Percentiles rank a stretch among this genome's conserved stretches.
Conservation (phyloP, 2,888 invertebrate species). For the Mesochorus sp. region DNA sequence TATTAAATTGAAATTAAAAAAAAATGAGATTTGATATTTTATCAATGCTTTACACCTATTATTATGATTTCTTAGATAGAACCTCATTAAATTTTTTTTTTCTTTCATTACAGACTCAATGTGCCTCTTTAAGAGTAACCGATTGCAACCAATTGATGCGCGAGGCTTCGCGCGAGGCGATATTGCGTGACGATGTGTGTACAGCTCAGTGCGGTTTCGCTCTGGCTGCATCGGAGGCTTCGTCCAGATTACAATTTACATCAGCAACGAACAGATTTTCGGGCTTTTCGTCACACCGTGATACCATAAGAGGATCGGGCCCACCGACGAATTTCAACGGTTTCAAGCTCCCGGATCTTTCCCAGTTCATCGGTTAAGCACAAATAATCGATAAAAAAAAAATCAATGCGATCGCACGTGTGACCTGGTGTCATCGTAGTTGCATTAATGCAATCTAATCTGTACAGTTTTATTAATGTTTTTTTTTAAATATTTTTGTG, state of each 20-base stretch:
- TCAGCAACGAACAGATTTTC: slow-evolving; percentile 70
- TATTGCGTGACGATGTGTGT: slow-evolving; percentile 93
- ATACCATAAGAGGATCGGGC: slow-evolving; percentile 69
- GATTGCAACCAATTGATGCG: slow-evolving; percentile 92
- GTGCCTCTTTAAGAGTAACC: slow-evolving; percentile 93
- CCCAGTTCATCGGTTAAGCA: slow-evolving; percentile 86
- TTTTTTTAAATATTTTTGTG: not conserved
- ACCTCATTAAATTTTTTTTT: not conserved
- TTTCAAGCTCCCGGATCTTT: slow-evolving; percentile 91
- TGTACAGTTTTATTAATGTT: slow-evolving; percentile 54
- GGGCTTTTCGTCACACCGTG: slow-evolving; percentile 70
- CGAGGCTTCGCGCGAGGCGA: slow-evolving; percentile 92
- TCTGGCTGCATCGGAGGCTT: slow-evolving; percentile 80
- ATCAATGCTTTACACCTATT: too few species aligned
- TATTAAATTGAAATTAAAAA: too few species aligned
- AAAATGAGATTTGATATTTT: too few species aligned
- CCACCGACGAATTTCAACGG: slow-evolving; percentile 82
- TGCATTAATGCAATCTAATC: too few species aligned
- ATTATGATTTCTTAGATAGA: too few species aligned
- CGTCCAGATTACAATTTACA: slow-evolving; percentile 73
- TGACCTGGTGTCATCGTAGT: too few species aligned
- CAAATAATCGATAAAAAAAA: not conserved
- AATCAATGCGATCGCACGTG: slow-evolving; percentile 17
- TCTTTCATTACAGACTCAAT: slow-evolving; percentile 88
- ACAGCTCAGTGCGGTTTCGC: slow-evolving; percentile 94